Base-by-base conservation (phyloP, 2,888 invertebrate species). In the Andrena praecox region DNA sequence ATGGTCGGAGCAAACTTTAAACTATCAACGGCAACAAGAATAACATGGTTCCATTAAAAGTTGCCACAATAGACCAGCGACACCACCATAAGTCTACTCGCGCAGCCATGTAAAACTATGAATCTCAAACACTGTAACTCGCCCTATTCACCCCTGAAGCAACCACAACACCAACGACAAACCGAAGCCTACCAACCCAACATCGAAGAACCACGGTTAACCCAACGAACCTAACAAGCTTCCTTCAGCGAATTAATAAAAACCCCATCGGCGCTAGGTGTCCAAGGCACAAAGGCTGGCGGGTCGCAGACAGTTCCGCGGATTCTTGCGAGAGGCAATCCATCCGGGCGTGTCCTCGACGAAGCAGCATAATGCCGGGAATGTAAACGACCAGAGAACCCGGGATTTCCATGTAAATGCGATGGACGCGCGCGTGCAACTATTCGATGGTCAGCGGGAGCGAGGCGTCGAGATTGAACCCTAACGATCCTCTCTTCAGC, bases 401-500 rank as follows among this genome's bases (percentile, higher is more conserved):
- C 68, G 59, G 80, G 81, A 88, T 89, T 87, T 87, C 89, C 82
- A 89, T 89, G 84, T 83, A 88, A 89, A 89, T 89, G 88, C 82
- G 42, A 75, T 62, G 64, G 81, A 77, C 62, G 69, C 68, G 80
- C 56, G 80, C 56, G 54, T 68, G 68, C 78, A 81, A 81, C 77
- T 86, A 87, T 85, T 84, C 75, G 83, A 63, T 48, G 87, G 87
- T 87, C 83, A 85, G 80, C 67, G 31, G 33, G 1, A 27, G 56
- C 48, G 64, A 10, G 67, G 59, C 70, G 42, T 66, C 62, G 77
- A 76, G 85, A 75, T 85, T 74, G 73, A 77, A 71, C 75, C 56
- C 75, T 78, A 85, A 82, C 76, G 79, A 80, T 83, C 78, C 77
- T 85, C 78, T 75, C 80, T 80, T 70, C 76, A 75, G 24, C 50